Base-by-base conservation (phyloP, 1,140 invertebrate species). In the Wasmannia auropunctata region DNA sequence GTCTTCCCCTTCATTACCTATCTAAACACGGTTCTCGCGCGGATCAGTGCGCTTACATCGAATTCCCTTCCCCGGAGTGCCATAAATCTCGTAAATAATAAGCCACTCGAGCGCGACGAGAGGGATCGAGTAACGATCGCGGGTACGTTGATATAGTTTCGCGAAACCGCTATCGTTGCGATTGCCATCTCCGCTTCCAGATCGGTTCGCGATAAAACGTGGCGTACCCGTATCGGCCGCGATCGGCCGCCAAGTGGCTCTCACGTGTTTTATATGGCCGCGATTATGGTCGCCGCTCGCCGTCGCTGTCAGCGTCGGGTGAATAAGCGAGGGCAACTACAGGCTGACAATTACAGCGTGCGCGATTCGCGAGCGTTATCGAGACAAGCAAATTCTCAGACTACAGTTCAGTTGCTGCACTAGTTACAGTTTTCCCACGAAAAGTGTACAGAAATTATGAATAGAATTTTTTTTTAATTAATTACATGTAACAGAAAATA, bases 61-160 rank as follows among this genome's bases (percentile, higher is more conserved):
- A 65, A 80, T 67, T 67, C 46, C 63, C 46, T 80, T 80, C 3
- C 10, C 22, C 2, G 46, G 22, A 40, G 31, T 28, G 63, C 63
- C 34, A 80, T 80, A 80, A 80, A 80, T 80, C 77, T 80, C 77
- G 77, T 63, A 80, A 80, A 80, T 69, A 80, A 80, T 80, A 80
- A 80, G 62, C 77, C 77, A 80, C 49, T 80, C 46, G 77, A 69
- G 63, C 46, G 63, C 77, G 46, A 69, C 62, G 63, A 80, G 49
- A 40, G 77, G 77, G 31, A 54, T 80, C 77, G 77, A 54, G 34
- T 80, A 69, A 69, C 63, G 77, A 80, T 80, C 77, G 40, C 37
- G 56, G 37, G 10, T 10, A 34, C 40, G 62, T 56, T 80, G 77
- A 80, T 80, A 80, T 16, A 3, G 46, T 80, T 80, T 80, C 77